Percentiles rank a stretch among this genome's conserved stretches.
These are phyloP conservation scores for Lota lota DNA, from an alignment of 2,113 vertebrate species.

Conservation along the genomic window DNA sequence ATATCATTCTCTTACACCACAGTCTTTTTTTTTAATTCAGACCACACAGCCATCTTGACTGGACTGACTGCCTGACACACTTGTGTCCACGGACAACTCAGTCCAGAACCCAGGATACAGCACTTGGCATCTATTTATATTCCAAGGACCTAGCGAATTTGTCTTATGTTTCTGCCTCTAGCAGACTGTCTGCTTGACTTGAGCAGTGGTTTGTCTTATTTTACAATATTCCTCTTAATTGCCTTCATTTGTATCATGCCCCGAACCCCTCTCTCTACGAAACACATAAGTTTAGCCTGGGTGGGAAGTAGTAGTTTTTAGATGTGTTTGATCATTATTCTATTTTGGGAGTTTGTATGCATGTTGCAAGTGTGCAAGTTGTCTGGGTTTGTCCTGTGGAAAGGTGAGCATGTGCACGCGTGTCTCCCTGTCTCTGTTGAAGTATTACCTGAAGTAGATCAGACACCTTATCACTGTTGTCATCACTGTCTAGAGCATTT, in stretches of 20 bases:
- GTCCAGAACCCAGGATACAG: neutral
- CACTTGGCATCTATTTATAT: neutral
- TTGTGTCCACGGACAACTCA: neutral
- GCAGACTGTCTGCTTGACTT: neutral
- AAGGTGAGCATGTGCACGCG: neutral
- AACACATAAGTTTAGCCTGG: too few species aligned
- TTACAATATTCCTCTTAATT: too few species aligned
- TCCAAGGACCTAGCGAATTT: neutral
- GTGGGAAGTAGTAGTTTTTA: neutral
- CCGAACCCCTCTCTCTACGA: too few species aligned
- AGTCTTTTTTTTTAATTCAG: too few species aligned
- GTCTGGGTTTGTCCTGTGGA: neutral
- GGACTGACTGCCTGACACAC: neutral
- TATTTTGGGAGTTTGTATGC: constrained; percentile 16
- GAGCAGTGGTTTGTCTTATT: neutral
- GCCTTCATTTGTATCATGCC: too few species aligned
- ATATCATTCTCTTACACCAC: too few species aligned
- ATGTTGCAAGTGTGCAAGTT: neutral
- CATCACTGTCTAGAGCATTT: constrained; percentile 54
- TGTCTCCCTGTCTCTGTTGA: constrained; percentile 23
- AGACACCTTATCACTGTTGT: constrained; percentile 48
- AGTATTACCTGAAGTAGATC: constrained; percentile 59
- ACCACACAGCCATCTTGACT: too few species aligned
- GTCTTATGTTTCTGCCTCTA: neutral
- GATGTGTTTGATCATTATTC: constrained; percentile 14